Conservation (phyloP, 2,888 invertebrate genomes). For the Drosophila pseudotalamancana region DNA sequence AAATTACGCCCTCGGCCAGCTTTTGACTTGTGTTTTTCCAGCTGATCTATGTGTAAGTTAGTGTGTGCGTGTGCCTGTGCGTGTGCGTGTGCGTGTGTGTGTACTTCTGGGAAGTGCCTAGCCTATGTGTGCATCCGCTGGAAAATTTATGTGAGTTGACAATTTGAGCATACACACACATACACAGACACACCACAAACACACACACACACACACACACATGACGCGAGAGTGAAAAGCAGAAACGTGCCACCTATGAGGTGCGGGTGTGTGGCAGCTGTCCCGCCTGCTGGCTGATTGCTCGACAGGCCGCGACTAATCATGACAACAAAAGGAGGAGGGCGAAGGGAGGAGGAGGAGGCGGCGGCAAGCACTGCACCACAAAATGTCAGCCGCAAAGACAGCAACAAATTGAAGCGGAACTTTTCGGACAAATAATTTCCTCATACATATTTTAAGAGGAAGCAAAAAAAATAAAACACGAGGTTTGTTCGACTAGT, state of each 20-base stretch:
- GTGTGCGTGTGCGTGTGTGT: background rate
- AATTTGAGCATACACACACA: slow-evolving; percentile 31
- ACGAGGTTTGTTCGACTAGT: background rate
- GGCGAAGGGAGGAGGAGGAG: background rate
- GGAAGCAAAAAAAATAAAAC: background rate
- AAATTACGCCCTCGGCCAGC: slow-evolving; percentile 13
- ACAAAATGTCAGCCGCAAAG: slow-evolving; percentile 16
- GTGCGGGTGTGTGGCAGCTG: slow-evolving; percentile 1
- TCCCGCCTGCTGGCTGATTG: slow-evolving; percentile 26
- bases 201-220: background rate
- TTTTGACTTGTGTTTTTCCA: slow-evolving; percentile 42
- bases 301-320: slow-evolving; percentile 44
- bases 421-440: slow-evolving; percentile 42
- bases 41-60: slow-evolving; percentile 21
- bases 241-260: slow-evolving; percentile 5
- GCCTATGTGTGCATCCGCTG: slow-evolving; percentile 29
- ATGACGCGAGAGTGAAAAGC: slow-evolving; percentile 5
- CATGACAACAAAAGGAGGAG: slow-evolving; percentile 19
- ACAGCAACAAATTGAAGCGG: slow-evolving; percentile 33
- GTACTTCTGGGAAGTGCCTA: background rate
- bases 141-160: slow-evolving; percentile 62
- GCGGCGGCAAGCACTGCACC: background rate
- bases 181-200: slow-evolving; percentile 4
- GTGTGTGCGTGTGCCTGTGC: background rate
- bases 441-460: slow-evolving; percentile 26